Evolutionary conservation across 2,113 vertebrate species (phyloP), one percentile per base, ranked within the genome.

Genomic region (Aegithalos caudatus): DNA sequence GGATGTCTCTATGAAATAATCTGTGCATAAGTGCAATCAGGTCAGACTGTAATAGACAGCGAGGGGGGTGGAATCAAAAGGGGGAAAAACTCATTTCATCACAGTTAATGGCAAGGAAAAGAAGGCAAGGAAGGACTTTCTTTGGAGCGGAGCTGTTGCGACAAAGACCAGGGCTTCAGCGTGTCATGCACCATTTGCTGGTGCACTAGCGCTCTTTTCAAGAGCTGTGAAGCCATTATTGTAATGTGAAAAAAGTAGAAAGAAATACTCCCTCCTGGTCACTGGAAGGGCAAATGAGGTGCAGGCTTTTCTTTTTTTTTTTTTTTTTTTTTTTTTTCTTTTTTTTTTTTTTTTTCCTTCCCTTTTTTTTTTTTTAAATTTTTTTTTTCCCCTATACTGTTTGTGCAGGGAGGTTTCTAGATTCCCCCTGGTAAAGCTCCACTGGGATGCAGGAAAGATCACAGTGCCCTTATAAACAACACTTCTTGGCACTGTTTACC

Each of bases 221-320:
- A 97, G 97, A 96, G 97, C 98, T 92, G 96, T 94, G 96, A 97
- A 98, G 96, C 98, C 97, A 97, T 98, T 98, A 98, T 98, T 98
- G 97, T 98, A 98, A 98, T 98, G 97, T 95, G 97, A 97, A 98
- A 91, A 97, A 98, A 96, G 96, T 97, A 97, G 98, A 98, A 98
- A 98, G 98, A 98, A 97, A 98, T 97, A 98, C 98, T 98, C 98
- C 98, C 98, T 97, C 97, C 96, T 98, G 98, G 98, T 98, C 97
- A 98, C 95, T 96, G 97, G 98, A 99, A 99, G 99, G 99, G 98
- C 98, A 95, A 98, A 98, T 97, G 98, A 98, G 98, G 98, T 98
- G 98, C 95, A 94, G 71, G 60, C n/a, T 44, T 56, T 83, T 83
- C 1, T 90, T 90, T 69, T 85, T 70, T 76, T 80, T 61, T 78